A percentile compares a stretch with the other conserved stretches of the same genome.
Evolutionary conservation across 2,888 invertebrate genomes (phyloP).

Genomic region (Aleiodes alternator): DNA sequence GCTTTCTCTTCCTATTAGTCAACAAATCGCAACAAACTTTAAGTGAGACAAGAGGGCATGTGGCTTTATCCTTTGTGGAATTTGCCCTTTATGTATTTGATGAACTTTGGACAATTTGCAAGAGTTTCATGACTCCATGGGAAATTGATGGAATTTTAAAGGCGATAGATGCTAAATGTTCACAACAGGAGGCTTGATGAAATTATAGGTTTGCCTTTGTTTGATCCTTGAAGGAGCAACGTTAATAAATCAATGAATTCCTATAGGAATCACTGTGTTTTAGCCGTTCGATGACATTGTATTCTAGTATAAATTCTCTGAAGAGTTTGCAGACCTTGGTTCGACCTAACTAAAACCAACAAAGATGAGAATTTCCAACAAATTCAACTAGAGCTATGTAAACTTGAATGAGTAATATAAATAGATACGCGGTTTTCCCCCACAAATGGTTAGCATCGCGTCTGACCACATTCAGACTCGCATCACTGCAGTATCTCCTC

Average conservation of each 20-base stretch:
- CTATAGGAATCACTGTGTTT: background rate
- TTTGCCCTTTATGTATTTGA: constrained; percentile 12
- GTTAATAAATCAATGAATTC: background rate
- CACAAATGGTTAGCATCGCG: background rate
- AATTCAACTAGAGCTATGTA: background rate
- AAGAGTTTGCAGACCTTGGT: background rate
- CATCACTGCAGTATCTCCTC: constrained; percentile 14
- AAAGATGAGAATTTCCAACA: constrained; percentile 6
- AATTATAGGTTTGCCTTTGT: too few species aligned
- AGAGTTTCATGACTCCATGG: constrained; percentile 26
- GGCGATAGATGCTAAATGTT: background rate
- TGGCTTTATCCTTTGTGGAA: background rate
- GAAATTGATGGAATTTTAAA: constrained; percentile 20
- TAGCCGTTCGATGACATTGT: background rate
- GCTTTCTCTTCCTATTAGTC: too few species aligned
- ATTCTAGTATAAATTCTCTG: background rate
- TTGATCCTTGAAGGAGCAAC: too few species aligned
- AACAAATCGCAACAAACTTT: too few species aligned
- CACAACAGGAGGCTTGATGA: too few species aligned
- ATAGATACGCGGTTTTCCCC: background rate
- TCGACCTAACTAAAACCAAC: background rate
- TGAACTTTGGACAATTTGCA: constrained; percentile 29
- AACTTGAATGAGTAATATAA: constrained; percentile 5
- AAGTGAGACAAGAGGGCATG: background rate
- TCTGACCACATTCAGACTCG: constrained; percentile 23